Base-by-base conservation (phyloP, 2,888 invertebrate genomes). In the Lypha dubia region DNA sequence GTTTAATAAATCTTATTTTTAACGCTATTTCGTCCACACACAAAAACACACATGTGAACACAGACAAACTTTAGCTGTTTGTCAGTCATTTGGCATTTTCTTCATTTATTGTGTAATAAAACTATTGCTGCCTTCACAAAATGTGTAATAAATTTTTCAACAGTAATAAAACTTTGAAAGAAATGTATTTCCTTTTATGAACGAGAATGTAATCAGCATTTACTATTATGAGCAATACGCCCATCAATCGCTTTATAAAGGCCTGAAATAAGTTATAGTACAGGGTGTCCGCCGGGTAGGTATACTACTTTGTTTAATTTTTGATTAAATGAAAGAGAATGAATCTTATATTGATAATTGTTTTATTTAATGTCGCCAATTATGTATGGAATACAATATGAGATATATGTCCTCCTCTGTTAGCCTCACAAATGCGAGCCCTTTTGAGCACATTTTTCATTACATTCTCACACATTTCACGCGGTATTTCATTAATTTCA, bases 191-290 rank as follows among this genome's bases (percentile, higher is more conserved):
- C 13, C 41, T 44, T 38, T 53, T 41, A 56, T 44, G n/a, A n/a
- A n/a, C n/a, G n/a, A n/a, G n/a, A n/a, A n/a, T n/a, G 44, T 20
- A 58, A 44, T n/a, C 56, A 44, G 24, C 38, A 65, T 32, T 65
- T 53, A 58, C 35, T 35, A 5, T 4, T 9, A 35, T 17, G 11
- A 35, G 15, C 17, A 35, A 9, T 56, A 38, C 8, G n/a, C 9
- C n/a, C 53, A 32, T 17, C 13, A 44, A 6, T 41, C 24, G 1
- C 24, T 22, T 13, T 28, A 11, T 32, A 15, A n/a, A 41, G 22
- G 41, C 15, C 62, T 24, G 8, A 17, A 32, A 46, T 17, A 32
- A 32, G 22, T 62, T 22, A 38, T 13, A 15, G 41, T n/a, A n/a
- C n/a, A n/a, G n/a, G n/a, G n/a, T n/a, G n/a, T n/a, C n/a, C n/a